Conservation (phyloP, 2,113 vertebrate genomes). For the Corydoras sp. region DNA sequence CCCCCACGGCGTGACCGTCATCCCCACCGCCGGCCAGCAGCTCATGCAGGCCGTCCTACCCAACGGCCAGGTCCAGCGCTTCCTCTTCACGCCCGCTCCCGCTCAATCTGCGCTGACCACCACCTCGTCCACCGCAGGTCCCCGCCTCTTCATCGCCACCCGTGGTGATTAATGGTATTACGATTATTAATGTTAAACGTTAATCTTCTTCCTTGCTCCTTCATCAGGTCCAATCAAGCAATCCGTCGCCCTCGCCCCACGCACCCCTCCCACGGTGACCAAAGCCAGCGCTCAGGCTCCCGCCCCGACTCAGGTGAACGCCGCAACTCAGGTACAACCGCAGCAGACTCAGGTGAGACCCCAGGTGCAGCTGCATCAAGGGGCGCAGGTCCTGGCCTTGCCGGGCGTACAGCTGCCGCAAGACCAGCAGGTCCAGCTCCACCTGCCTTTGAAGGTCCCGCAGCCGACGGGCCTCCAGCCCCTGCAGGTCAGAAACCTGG, state of each 20-base stretch:
- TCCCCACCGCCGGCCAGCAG: constrained; percentile 91
- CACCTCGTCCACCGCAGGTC: constrained; percentile 7
- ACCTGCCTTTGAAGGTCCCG: constrained; percentile 84
- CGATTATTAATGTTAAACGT: no score
- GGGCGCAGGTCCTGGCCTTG: constrained; percentile 82
- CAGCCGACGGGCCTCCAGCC: constrained; percentile 61
- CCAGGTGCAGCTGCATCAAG: constrained; percentile 76
- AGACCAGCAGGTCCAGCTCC: constrained; percentile 76
- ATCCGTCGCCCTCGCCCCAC: constrained; percentile 53
- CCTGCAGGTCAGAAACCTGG: constrained; percentile 87
- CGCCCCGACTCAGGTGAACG: constrained; percentile 64
- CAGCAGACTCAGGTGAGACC: constrained; percentile 45
- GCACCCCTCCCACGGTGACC: constrained; percentile 55
- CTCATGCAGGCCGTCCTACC: constrained; percentile 98
- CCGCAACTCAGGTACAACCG: constrained; percentile 60
- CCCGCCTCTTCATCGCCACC: constrained; percentile 1
- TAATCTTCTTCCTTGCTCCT: background rate
- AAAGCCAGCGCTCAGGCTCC: constrained; percentile 68
- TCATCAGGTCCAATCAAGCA: constrained; percentile 43
- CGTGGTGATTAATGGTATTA: no score
- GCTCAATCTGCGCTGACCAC: constrained; percentile 57
- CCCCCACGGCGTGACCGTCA: constrained; percentile 87
- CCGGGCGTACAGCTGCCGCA: constrained; percentile 60
- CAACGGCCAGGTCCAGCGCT: constrained; percentile 92
- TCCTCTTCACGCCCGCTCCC: constrained; percentile 88